Base-by-base conservation (phyloP, 2,888 invertebrate species). In the Helobdella robusta region DNA sequence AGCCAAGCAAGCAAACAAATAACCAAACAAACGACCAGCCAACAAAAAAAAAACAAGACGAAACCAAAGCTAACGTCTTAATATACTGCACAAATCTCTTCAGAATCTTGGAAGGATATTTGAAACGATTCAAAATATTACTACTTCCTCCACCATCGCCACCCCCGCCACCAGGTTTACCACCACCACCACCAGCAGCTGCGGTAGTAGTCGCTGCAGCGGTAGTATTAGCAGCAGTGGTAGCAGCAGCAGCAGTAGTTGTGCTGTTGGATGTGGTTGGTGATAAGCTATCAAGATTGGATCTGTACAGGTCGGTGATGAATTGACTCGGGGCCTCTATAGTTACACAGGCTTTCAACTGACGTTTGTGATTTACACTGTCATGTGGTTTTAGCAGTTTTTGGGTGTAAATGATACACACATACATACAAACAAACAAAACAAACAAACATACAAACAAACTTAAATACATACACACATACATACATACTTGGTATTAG, bases 141-240 rank as follows among this genome's bases (percentile, higher is more conserved):
- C n/a, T n/a, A n/a, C n/a, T n/a, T n/a, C n/a, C n/a, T n/a, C n/a
- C n/a, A n/a, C n/a, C n/a, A n/a, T n/a, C n/a, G n/a, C n/a, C n/a
- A n/a, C n/a, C n/a, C n/a, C n/a, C n/a, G n/a, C n/a, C n/a, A n/a
- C n/a, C n/a, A n/a, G n/a, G n/a, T n/a, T n/a, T n/a, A n/a, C n/a
- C n/a, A n/a, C n/a, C n/a, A n/a, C n/a, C n/a, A n/a, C n/a, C n/a
- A n/a, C n/a, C n/a, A n/a, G n/a, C n/a, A 25, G 83, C 80, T 32
- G 85, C 82, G 72, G 81, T 82, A 20, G 78, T 76, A 40, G 40
- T 8, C 18, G 50, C 4, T 6, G 50, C 20, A 50, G 50, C 20
- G 25, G n/a, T n/a, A 18, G 50, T 50, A 18, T n/a, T 4, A 8
- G 50, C 20, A 50, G 25, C 30, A 25, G 8, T 28, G 3, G 25